Evolutionary conservation across 1,140 invertebrate genomes (phyloP).

Genomic region (Lordiphosa clarofinis): DNA sequence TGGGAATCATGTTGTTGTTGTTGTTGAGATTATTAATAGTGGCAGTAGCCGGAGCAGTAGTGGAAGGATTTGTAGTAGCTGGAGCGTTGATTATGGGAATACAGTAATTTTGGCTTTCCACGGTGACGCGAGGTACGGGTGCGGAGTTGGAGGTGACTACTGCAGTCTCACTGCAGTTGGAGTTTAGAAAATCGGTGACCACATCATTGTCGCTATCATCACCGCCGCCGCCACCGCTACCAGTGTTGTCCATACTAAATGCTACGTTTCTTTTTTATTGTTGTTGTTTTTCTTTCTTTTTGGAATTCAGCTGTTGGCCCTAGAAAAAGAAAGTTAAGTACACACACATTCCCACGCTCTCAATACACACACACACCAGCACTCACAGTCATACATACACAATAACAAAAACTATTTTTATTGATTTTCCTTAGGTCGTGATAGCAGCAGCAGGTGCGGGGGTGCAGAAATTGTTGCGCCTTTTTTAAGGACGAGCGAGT

Average conservation of each 20-base stretch:
- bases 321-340: slow-evolving; percentile 77
- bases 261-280: slow-evolving; percentile 23
- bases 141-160: slow-evolving; percentile 3
- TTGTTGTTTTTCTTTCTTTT: slow-evolving; percentile 26
- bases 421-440: slow-evolving; percentile 61
- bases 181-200: slow-evolving; percentile 78
- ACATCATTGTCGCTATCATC: slow-evolving; percentile 78
- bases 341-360: slow-evolving; percentile 40
- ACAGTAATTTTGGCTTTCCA: slow-evolving; percentile 74
- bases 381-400: slow-evolving; percentile 31
- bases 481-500: slow-evolving; percentile 49
- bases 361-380: slow-evolving; percentile 16
- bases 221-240: slow-evolving; percentile 15
- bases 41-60: slow-evolving; percentile 18
- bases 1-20: slow-evolving; percentile 84
- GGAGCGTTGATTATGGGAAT: slow-evolving; percentile 71
- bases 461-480: slow-evolving; percentile 67
- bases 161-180: slow-evolving; percentile 52
- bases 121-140: slow-evolving; percentile 23
- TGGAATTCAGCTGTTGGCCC: slow-evolving; percentile 29
- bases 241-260: slow-evolving; percentile 50
- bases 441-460: slow-evolving; percentile 49
- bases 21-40: slow-evolving; percentile 30
- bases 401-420: slow-evolving; percentile 44
- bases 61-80: neutral